These are phyloP conservation scores for Polylopha cassiicola DNA, from an alignment of 2,888 invertebrate genomes.

Conservation along the genomic window DNA sequence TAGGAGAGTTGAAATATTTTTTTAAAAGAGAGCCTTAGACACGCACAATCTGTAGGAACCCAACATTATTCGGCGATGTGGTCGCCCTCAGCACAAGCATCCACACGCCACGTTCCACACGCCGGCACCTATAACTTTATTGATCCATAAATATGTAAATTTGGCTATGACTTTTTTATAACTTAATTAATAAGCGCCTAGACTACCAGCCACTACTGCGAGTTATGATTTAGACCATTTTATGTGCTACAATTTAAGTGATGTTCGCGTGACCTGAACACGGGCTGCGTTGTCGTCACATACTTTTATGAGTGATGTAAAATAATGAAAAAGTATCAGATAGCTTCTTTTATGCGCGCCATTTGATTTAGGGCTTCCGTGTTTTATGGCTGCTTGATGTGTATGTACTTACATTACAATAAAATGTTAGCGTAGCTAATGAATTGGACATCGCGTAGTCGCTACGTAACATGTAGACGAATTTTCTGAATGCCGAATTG, in stretches of 20 bases:
- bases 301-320: conserved; percentile 68
- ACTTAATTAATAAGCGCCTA: conserved; percentile 66
- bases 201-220: conserved; percentile 36
- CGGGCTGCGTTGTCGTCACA: conserved; percentile 52
- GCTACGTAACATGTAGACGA: conserved; percentile 2
- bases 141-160: conserved; percentile 72
- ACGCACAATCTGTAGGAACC: too few relatives aligned
- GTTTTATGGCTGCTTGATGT: conserved; percentile 40
- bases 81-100: conserved; percentile 7
- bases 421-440: conserved; percentile 13
- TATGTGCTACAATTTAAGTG: conserved; percentile 69
- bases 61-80: not conserved
- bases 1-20: too few relatives aligned
- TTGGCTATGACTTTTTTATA: conserved; percentile 72
- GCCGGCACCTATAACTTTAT: conserved; percentile 38
- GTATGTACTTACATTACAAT: conserved; percentile 14
- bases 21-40: too few relatives aligned
- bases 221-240: conserved; percentile 71
- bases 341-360: conserved; percentile 44
- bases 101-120: conserved; percentile 16
- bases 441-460: conserved; percentile 15
- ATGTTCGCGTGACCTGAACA: conserved; percentile 60
- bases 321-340: conserved; percentile 70
- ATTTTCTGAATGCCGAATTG: too few relatives aligned
- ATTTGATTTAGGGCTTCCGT: conserved; percentile 59